Evolutionary conservation across 2,797 vertebrate species (phyloP).

Genomic region (Pristis pectinata): DNA sequence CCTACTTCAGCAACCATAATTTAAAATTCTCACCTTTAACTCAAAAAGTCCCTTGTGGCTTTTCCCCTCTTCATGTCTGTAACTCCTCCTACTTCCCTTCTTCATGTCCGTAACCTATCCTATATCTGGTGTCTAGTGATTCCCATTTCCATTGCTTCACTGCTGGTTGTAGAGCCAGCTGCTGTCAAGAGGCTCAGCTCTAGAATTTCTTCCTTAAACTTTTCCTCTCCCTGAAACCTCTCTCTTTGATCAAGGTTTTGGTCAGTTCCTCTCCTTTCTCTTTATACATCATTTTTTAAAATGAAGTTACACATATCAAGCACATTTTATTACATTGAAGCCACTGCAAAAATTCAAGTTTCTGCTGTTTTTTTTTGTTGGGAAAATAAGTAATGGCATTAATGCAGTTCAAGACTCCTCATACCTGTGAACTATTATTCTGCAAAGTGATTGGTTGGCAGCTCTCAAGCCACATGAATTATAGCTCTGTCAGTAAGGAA

Average conservation of each 20-base stretch:
- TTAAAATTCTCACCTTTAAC: too few species aligned
- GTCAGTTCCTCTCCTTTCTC: background rate
- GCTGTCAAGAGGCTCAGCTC: background rate
- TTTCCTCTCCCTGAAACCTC: background rate
- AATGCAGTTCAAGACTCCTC: background rate
- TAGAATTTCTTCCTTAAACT: background rate
- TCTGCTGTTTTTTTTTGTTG: background rate
- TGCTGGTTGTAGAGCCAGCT: background rate
- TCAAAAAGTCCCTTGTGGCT: too few species aligned
- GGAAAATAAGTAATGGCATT: background rate
- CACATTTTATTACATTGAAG: background rate
- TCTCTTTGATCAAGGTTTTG: background rate
- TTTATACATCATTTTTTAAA: background rate
- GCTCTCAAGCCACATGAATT: background rate
- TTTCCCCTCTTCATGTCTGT: too few species aligned
- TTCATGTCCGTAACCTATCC: too few species aligned
- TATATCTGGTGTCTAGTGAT: too few species aligned
- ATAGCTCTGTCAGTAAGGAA: background rate
- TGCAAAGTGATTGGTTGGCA: background rate
- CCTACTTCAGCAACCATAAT: too few species aligned
- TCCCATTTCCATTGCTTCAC: too few species aligned
- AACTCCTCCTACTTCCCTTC: too few species aligned
- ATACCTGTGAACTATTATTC: background rate
- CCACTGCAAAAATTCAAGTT: background rate
- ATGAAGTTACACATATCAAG: background rate